Conservation (phyloP, 2,888 invertebrate species). For the Ennomos quercinarius region DNA sequence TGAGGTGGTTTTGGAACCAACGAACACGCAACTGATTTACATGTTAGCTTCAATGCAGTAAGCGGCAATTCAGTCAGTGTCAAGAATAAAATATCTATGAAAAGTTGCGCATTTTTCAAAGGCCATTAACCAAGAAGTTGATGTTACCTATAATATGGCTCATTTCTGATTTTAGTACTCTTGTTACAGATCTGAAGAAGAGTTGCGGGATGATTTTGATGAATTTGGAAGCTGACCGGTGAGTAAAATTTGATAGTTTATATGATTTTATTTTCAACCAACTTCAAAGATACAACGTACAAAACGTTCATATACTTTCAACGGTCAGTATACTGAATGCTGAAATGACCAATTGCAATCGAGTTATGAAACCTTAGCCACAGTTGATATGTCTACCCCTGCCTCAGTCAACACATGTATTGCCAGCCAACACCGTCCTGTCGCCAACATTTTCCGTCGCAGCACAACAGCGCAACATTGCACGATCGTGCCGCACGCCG, state of each 20-base stretch:
- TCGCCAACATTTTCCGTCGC: slow-evolving; percentile 45
- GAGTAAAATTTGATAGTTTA: slow-evolving; percentile 27
- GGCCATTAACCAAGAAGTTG: too few relatives aligned
- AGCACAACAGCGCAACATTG: slow-evolving; percentile 32
- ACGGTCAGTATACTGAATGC: too few relatives aligned
- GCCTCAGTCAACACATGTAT: slow-evolving; percentile 17
- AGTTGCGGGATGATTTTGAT: slow-evolving; percentile 34
- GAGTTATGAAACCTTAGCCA: too few relatives aligned
- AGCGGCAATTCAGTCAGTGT: too few relatives aligned
- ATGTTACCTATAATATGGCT: too few relatives aligned
- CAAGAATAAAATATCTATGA: not conserved
- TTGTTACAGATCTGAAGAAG: slow-evolving; percentile 37
- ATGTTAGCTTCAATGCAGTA: not conserved
- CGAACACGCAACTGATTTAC: not conserved
- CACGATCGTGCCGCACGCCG: slow-evolving; percentile 80
- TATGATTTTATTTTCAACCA: too few relatives aligned
- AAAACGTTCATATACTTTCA: too few relatives aligned
- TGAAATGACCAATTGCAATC: too few relatives aligned
- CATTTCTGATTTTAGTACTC: slow-evolving; percentile 2
- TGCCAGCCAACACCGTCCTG: slow-evolving; percentile 19
- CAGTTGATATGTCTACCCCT: not conserved
- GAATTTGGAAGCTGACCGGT: slow-evolving; percentile 29
- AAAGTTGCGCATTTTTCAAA: too few relatives aligned
- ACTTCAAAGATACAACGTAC: too few relatives aligned
- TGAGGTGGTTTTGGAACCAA: slow-evolving; percentile 12